Evolutionary conservation across 1,140 invertebrate genomes (phyloP), one percentile per base, ranked within the genome.

Genomic region (Tetragnatha versicolor): DNA sequence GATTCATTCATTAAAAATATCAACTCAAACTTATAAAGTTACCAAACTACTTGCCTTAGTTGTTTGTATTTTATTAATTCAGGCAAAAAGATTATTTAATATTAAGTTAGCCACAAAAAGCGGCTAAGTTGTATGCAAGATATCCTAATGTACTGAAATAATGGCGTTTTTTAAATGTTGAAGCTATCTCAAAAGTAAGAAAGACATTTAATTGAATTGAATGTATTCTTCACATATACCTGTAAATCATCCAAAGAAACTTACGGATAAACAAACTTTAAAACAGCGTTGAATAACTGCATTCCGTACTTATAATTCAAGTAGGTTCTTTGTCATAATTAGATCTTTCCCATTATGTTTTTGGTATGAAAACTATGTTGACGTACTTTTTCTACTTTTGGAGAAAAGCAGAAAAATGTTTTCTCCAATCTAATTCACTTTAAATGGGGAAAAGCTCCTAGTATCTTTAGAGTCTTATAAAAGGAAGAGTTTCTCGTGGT

Each of bases 351-450:
- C 22, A 33, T 58, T 31, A 58, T 31, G 14, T 58, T 31, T 58
- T n/a, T 9, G 29, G 35, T 58, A 58, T 33, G 55, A 58, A 35
- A 58, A 58, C 31, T 58, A 5, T 31, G 31, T 25, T 53, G 22
- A 25, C 31, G 14, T 55, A 29, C 51, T 55, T 31, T 55, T 17
- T 55, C 27, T 4, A 58, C 29, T 31, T 33, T 58, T 58, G 31
- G 29, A 9, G 51, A 2, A n/a, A 31, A 58, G 35, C 55, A 58
- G n/a, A n/a, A 58, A 58, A 58, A 58, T 58, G 55, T 58, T 58
- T 58, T 58, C 55, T 58, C 17, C 31, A 58, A 58, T 58, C 55
- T 58, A 58, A 58, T 58, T 58, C 55, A 58, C 55, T 58, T 58
- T n/a, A 58, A 58, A 58, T 33, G 29, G 55, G 29, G 20, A 17